These are phyloP conservation scores for Drosophila percnosoma DNA, from an alignment of 2,888 invertebrate genomes.

Conservation along the genomic window DNA sequence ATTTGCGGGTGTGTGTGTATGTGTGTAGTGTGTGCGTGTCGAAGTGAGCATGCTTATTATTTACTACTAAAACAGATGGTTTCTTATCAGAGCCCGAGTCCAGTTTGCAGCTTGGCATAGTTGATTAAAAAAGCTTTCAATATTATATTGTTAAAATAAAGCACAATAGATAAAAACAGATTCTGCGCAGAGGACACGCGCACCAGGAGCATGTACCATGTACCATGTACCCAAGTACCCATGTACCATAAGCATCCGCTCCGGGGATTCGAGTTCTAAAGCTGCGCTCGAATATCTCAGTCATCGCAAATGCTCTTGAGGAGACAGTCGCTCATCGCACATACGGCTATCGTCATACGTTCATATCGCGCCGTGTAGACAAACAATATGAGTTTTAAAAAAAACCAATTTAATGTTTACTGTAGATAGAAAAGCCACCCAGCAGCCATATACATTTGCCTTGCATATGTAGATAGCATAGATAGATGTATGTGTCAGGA, in stretches of 20 bases:
- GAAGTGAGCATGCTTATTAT: slow-evolving; percentile 30
- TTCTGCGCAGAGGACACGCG: slow-evolving; percentile 54
- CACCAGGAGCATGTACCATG: slow-evolving; percentile 22
- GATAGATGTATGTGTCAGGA: slow-evolving; percentile 8
- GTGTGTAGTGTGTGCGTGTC: slow-evolving; percentile 1
- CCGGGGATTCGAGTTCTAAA: slow-evolving; percentile 43
- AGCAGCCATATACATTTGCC: slow-evolving; percentile 24
- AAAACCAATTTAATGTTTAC: slow-evolving; percentile 38
- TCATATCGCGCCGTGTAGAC: slow-evolving; percentile 26
- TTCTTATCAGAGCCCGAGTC: slow-evolving; percentile 46
- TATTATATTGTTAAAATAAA: slow-evolving; percentile 45
- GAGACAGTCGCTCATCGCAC: slow-evolving; percentile 52
- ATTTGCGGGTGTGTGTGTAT: neutral
- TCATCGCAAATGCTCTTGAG: slow-evolving; percentile 66
- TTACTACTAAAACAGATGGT: slow-evolving; percentile 44
- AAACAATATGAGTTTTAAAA: slow-evolving; percentile 44
- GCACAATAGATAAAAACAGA: slow-evolving; percentile 26
- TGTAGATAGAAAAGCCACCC: slow-evolving; percentile 42
- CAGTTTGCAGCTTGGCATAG: slow-evolving; percentile 7
- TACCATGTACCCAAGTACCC: slow-evolving; percentile 9
- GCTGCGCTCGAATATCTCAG: slow-evolving; percentile 50
- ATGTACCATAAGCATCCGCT: slow-evolving; percentile 41
- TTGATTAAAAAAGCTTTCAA: slow-evolving; percentile 35
- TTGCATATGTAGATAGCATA: slow-evolving; percentile 12
- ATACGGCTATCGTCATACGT: slow-evolving; percentile 25